Percentiles rank a stretch among this genome's conserved stretches.
phyloP scores from a whole-genome alignment of 2,797 vertebrate genomes.

The Threskiornis aethiopicus region DNA sequence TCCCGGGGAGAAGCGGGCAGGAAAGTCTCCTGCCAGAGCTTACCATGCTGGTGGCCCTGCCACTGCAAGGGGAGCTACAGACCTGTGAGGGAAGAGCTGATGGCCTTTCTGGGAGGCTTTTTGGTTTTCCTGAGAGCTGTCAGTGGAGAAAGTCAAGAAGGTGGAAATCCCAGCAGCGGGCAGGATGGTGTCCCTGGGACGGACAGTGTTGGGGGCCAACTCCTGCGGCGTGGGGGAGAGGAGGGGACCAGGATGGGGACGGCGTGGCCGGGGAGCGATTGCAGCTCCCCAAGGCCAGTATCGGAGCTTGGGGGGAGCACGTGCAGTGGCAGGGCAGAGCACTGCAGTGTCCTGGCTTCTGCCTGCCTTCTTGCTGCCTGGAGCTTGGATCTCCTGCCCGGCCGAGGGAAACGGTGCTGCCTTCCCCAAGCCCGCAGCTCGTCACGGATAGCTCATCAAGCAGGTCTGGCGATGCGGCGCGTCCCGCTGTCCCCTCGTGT shows the following conservation, averaged over 20 bases:
- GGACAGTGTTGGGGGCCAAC: rapidly evolving
- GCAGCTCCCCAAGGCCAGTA: not conserved
- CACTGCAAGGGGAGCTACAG: not conserved
- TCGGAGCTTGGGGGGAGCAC: not conserved
- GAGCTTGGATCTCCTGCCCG: not conserved
- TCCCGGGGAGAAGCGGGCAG: not conserved
- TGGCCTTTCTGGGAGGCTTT: not conserved
- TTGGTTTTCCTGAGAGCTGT: not conserved
- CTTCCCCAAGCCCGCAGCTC: not conserved
- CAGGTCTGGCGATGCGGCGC: not conserved
- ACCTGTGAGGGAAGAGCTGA: not conserved
- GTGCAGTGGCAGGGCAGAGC: not conserved
- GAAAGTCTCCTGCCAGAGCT: not conserved
- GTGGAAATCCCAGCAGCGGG: not conserved
- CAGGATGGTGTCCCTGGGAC: not conserved
- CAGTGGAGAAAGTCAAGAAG: not conserved
- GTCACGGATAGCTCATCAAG: rapidly evolving
- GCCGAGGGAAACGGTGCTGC: not conserved
- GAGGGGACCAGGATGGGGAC: not conserved
- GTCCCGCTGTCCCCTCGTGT: rapidly evolving
- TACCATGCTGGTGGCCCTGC: not conserved
- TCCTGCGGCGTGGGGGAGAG: not conserved
- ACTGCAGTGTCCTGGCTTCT: not conserved
- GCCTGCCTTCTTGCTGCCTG: not conserved
- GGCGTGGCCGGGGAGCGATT: not conserved